Percentiles rank a stretch among this genome's conserved stretches.
Evolutionary conservation across 2,113 vertebrate genomes (phyloP).

Genomic region (Pseudolaguvia tuberculata): DNA sequence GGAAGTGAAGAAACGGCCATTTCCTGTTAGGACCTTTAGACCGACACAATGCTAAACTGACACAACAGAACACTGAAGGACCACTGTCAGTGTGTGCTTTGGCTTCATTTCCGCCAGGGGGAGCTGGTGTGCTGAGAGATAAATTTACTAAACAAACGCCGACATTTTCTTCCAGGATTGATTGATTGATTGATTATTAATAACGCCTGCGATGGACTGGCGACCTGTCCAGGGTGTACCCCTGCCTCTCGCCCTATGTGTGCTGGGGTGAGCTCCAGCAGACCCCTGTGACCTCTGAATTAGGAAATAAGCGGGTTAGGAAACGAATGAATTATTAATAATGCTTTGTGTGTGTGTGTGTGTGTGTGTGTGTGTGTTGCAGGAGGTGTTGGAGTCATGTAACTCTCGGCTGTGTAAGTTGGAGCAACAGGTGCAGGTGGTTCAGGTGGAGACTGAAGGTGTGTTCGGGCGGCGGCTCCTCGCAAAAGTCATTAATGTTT

Average conservation of each 20-base stretch:
- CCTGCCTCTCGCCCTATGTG: too few species aligned
- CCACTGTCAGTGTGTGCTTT: neutral
- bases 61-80: too few species aligned
- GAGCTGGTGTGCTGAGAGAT: neutral
- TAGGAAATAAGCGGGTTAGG: too few species aligned
- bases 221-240: too few species aligned
- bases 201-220: too few species aligned
- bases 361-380: constrained; percentile 66
- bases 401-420: constrained; percentile 85
- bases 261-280: too few species aligned
- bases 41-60: neutral
- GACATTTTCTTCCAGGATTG: neutral
- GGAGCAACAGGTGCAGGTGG: constrained; percentile 93
- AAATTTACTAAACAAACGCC: neutral
- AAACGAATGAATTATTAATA: too few species aligned
- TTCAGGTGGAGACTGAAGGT: constrained; percentile 85
- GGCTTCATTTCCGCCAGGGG: neutral
- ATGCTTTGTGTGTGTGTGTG: neutral
- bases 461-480: constrained; percentile 80
- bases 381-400: constrained; percentile 95
- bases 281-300: too few species aligned
- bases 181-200: neutral
- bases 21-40: neutral
- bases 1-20: neutral
- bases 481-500: constrained; percentile 94